Conservation (phyloP, 2,888 invertebrate species). For the Drosophila neotestacea region DNA sequence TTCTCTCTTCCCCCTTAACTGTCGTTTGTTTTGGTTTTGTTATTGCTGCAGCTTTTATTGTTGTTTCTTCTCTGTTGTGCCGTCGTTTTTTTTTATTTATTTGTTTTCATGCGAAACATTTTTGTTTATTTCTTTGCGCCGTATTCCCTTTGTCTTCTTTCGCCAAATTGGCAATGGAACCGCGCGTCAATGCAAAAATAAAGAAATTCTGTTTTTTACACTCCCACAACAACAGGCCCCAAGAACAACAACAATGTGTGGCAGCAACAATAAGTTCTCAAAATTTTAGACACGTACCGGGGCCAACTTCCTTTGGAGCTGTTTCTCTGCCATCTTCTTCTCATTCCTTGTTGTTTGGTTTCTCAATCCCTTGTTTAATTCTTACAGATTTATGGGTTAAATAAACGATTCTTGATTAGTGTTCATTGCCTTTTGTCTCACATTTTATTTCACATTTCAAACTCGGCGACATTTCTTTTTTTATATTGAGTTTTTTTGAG, state of each 20-base stretch:
- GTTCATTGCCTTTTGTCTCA: slow-evolving; percentile 31
- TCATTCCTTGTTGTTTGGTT: slow-evolving; percentile 14
- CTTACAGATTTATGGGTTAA: slow-evolving; percentile 73
- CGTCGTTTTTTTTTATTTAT: slow-evolving; percentile 55
- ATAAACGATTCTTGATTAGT: slow-evolving; percentile 77
- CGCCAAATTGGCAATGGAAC: slow-evolving; percentile 46
- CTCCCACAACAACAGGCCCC: slow-evolving; percentile 10
- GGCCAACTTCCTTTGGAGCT: slow-evolving; percentile 53
- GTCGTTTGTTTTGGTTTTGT: slow-evolving; percentile 16
- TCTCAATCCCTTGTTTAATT: slow-evolving; percentile 48
- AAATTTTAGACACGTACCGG: slow-evolving; percentile 67
- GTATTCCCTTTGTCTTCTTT: slow-evolving; percentile 47
- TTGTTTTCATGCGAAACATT: slow-evolving; percentile 67
- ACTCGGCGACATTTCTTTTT: neutral
- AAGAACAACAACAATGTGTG: slow-evolving; percentile 12
- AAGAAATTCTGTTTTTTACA: slow-evolving; percentile 42
- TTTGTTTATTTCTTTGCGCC: slow-evolving; percentile 67
- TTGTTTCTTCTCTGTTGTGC: slow-evolving; percentile 27
- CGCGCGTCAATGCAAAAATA: slow-evolving; percentile 21
- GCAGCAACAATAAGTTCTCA: slow-evolving; percentile 45
- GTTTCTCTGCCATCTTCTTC: neutral
- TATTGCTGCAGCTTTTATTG: slow-evolving; percentile 24
- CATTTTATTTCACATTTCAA: slow-evolving; percentile 26
- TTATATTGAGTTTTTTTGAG: slow-evolving; percentile 2
- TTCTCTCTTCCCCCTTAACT: neutral